Conservation (phyloP, 2,888 invertebrate genomes). For the Erynnis tages region DNA sequence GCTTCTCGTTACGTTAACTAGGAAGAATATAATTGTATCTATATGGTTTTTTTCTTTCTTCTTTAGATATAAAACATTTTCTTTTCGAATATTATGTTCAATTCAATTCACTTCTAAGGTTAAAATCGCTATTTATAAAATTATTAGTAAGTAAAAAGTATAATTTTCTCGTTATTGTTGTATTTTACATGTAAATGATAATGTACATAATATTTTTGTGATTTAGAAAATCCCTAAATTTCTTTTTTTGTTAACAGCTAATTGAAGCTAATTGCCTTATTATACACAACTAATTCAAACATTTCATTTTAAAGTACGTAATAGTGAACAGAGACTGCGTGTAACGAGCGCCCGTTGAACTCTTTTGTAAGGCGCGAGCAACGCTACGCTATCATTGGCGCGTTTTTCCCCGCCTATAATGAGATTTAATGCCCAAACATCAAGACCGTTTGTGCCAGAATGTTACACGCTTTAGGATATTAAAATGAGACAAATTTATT, state of each 20-base stretch:
- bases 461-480: conserved; percentile 74
- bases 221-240: no score
- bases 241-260: neutral
- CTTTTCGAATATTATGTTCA: no score
- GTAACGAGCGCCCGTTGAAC: conserved; percentile 56
- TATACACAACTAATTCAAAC: no score
- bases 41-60: neutral
- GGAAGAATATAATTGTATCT: conserved; percentile 24
- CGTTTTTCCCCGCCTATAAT: conserved; percentile 47
- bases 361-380: conserved; percentile 59
- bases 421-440: conserved; percentile 59
- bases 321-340: neutral
- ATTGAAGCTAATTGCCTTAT: neutral
- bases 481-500: conserved; percentile 81
- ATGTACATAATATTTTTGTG: no score
- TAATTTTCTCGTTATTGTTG: no score
- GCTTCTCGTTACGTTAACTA: conserved; percentile 50
- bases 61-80: no score
- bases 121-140: neutral
- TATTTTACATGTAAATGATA: no score
- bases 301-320: no score
- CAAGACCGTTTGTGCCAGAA: conserved; percentile 54
- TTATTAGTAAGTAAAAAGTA: neutral
- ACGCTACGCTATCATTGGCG: conserved; percentile 38
- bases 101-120: neutral